phyloP scores from a whole-genome alignment of 1,140 invertebrate genomes.

The Tetragnatha versicolor region DNA sequence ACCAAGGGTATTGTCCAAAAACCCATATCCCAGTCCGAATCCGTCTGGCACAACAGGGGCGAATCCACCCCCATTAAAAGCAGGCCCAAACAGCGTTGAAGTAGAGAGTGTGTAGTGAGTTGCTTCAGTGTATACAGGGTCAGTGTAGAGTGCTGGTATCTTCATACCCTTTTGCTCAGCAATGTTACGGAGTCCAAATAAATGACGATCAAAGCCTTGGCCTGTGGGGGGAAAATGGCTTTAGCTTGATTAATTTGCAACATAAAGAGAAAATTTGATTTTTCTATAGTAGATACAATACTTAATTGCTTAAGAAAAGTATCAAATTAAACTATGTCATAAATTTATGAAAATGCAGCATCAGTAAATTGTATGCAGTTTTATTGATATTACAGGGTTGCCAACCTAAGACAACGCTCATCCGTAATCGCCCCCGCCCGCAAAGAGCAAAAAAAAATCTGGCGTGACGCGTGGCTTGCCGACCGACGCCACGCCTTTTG shows the following conservation, averaged over 20 bases:
- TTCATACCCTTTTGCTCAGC: conserved; percentile 69
- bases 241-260: no score
- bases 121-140: conserved; percentile 80
- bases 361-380: not conserved
- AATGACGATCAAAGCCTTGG: conserved; percentile 95
- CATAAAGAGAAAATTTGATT: not conserved
- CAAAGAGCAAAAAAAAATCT: no score
- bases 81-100: conserved; percentile 88
- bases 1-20: conserved; percentile 78
- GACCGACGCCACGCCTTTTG: no score
- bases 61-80: conserved; percentile 89
- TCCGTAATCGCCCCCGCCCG: no score
- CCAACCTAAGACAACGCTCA: no score
- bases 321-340: not conserved
- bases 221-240: no score
- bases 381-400: no score
- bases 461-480: no score
- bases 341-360: not conserved
- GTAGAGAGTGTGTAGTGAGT: conserved; percentile 95
- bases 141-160: conserved; percentile 76
- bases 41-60: conserved; percentile 90
- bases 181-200: conserved; percentile 81
- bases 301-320: not conserved
- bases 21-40: conserved; percentile 85
- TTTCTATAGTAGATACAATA: not conserved